Conservation (phyloP, 1,140 invertebrate genomes). For the Diorhabda sublineata region DNA sequence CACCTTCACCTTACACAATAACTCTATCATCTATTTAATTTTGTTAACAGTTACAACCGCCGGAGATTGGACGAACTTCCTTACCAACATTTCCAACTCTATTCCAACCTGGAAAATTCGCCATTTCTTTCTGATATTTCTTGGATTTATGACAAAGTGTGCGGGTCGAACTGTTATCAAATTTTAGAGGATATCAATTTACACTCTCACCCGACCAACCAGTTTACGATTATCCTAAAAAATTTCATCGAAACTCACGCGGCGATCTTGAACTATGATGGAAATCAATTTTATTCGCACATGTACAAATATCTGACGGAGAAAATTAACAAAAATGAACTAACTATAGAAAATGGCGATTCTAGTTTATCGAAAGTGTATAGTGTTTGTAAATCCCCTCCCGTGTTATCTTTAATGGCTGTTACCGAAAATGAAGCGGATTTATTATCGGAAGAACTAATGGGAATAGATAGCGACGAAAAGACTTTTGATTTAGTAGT, state of each 20-base stretch:
- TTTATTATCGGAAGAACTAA: constrained; percentile 9
- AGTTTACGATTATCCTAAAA: constrained; percentile 60
- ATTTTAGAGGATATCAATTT: constrained; percentile 63
- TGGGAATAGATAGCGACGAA: neutral
- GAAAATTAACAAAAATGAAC: constrained; percentile 42
- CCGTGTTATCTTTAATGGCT: constrained; percentile 53
- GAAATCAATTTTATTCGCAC: constrained; percentile 69
- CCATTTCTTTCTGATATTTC: constrained; percentile 59
- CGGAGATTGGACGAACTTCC: constrained; percentile 79
- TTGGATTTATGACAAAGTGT: constrained; percentile 73
- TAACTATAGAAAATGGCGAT: constrained; percentile 28
- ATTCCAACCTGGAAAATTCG: constrained; percentile 41
- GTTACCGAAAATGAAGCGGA: constrained; percentile 39
- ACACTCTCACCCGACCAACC: constrained; percentile 49
- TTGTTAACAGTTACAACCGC: constrained; percentile 63
- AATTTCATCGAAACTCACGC: constrained; percentile 63
- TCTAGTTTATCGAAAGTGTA: constrained; percentile 46
- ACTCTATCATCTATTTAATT: neutral
- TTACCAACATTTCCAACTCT: constrained; percentile 55
- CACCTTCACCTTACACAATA: no score
- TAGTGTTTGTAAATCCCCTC: constrained; percentile 49
- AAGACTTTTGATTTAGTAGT: constrained; percentile 53
- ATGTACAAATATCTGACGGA: constrained; percentile 56
- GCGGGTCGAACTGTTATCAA: constrained; percentile 61
- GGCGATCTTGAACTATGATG: constrained; percentile 67